Base-by-base conservation (phyloP, 2,113 vertebrate genomes). In the Cacatua alba region DNA sequence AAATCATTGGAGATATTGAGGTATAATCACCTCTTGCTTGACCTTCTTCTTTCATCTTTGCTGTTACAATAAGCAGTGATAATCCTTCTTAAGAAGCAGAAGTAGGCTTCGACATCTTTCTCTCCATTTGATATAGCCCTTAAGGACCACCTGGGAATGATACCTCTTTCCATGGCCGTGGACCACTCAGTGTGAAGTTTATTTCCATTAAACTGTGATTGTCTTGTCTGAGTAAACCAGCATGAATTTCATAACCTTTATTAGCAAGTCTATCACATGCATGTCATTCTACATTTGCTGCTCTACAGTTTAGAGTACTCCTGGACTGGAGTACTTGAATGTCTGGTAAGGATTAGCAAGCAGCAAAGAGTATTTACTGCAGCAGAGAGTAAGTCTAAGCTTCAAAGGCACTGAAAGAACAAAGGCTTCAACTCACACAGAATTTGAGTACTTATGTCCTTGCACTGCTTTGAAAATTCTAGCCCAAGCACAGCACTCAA, bases 181-280 rank as follows among this genome's bases (percentile, higher is more conserved):
- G 15, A 78, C 23, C 15, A 43, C 10, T 68, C 31, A 64, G 4
- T 8, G 33, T 74, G 7, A 75, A n/a, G 31, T 41, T 83, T 46
- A 49, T 76, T 82, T 68, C 21, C 62, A 17, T 81, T 48, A n/a
- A 88, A 59, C 25, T n/a, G 3, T 75, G 17, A 20, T 49, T 74
- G 12, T 57, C 21, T 70, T 83, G 10, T 55, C 52, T 68, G 35
- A 76, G 16, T 60, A 83, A 88, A 72, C 3, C 9, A 44, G 17
- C 11, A 39, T 35, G 23, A 20, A 59, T 78, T 82, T 79, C 17
- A 59, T 17, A 49, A 60, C 60, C 17, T 46, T 52, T 10, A 63
- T 44, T 59, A 43, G 24, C 24, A 59, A 70, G 24, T 10, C 10
- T 80, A 35, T 41, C 12, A 35, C 0, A 0, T 74, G 25, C 11